Percentiles rank a stretch among this genome's conserved stretches.
Evolutionary conservation across 2,113 vertebrate species (phyloP).

Genomic region (Rana temporaria): DNA sequence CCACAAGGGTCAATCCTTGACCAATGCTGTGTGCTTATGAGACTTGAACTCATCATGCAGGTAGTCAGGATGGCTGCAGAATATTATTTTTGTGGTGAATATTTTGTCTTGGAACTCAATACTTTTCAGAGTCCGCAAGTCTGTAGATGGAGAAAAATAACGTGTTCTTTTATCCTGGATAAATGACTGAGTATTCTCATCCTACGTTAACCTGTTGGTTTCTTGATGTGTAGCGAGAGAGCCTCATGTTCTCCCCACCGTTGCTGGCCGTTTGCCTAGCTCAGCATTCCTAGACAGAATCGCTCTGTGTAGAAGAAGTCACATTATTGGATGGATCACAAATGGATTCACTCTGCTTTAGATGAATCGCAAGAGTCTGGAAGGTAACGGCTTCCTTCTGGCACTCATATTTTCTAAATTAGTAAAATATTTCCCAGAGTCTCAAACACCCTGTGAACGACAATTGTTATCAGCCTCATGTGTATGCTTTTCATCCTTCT

Average conservation of each 20-base stretch:
- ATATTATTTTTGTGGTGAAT: slow-evolving; percentile 7
- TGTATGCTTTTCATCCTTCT: background rate
- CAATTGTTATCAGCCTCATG: background rate
- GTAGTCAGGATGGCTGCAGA: slow-evolving; percentile 24
- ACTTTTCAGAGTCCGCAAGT: background rate
- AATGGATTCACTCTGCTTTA: slow-evolving; percentile 50
- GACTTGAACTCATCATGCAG: background rate
- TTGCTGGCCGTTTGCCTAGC: slow-evolving; percentile 31
- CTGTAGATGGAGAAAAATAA: slow-evolving; percentile 20
- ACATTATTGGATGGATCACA: slow-evolving; percentile 40
- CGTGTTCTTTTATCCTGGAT: slow-evolving; percentile 23
- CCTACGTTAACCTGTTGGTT: slow-evolving; percentile 29
- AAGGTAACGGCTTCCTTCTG: slow-evolving; percentile 49
- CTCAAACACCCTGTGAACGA: background rate
- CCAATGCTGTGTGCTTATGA: no score
- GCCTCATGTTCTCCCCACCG: background rate
- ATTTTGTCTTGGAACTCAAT: slow-evolving; percentile 17
- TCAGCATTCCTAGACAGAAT: slow-evolving; percentile 43
- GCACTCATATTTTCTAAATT: slow-evolving; percentile 35
- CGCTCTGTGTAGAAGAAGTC: slow-evolving; percentile 10
- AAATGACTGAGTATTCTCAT: slow-evolving; percentile 19
- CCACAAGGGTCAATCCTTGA: slow-evolving; percentile 34
- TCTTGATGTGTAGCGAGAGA: background rate
- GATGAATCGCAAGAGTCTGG: slow-evolving; percentile 42
- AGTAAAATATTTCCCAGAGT: slow-evolving; percentile 31